Conservation (phyloP, 1,140 invertebrate species). For the Bilobella aurantiaca region DNA sequence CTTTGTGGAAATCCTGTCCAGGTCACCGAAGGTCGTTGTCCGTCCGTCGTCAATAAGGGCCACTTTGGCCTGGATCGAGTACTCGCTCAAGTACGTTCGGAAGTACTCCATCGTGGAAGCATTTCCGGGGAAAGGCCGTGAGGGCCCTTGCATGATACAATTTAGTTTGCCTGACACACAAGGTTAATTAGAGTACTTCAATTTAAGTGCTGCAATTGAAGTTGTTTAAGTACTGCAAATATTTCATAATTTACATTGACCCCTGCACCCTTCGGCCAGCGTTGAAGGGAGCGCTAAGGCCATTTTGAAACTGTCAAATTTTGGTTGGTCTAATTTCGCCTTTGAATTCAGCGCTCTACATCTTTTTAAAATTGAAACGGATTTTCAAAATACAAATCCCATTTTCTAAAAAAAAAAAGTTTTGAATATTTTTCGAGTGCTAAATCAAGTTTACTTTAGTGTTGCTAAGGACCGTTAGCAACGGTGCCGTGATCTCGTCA, state of each 20-base stretch:
- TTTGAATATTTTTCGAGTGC: background rate
- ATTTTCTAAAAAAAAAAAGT: background rate
- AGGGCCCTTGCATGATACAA: conserved; percentile 14
- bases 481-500: no score
- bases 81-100: background rate
- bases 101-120: conserved; percentile 17
- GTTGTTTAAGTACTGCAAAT: background rate
- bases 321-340: no score
- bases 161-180: conserved; percentile 12
- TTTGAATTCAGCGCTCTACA: background rate
- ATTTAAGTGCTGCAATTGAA: background rate
- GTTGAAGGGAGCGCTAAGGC: no score
- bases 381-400: no score
- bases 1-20: conserved; percentile 17
- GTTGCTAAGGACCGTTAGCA: no score
- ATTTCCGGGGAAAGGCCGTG: conserved; percentile 19
- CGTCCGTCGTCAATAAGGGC: conserved; percentile 17
- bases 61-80: background rate
- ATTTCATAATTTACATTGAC: background rate
- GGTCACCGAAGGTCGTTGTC: background rate
- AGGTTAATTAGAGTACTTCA: background rate
- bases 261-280: no score
- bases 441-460: no score
- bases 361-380: no score
- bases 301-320: no score